Conservation (phyloP, 2,113 vertebrate genomes). For the Circaetus gallicus region DNA sequence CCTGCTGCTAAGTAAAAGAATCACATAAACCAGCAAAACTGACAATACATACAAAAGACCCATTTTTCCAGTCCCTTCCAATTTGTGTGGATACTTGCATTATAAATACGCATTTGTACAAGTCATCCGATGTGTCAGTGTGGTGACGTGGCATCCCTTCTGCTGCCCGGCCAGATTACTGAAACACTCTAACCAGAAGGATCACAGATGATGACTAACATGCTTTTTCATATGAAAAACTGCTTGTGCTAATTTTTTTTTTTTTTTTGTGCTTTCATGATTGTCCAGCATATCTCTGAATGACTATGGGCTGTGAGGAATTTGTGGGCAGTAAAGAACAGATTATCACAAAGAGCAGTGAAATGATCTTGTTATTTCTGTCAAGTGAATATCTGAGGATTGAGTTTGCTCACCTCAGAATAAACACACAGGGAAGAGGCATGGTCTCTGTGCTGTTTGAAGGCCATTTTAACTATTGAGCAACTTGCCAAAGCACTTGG, state of each 20-base stretch:
- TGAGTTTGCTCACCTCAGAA: not conserved
- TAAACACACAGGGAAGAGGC: not conserved
- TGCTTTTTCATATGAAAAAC: not conserved
- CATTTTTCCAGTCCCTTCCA: not conserved
- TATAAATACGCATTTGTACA: not conserved
- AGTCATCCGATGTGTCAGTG: not conserved
- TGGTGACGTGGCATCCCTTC: not conserved
- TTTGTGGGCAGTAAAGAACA: conserved; percentile 1
- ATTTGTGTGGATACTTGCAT: not conserved
- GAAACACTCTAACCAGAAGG: not conserved
- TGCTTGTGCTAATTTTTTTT: not conserved
- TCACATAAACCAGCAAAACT: not conserved
- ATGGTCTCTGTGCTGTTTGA: not conserved
- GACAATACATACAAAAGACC: not conserved
- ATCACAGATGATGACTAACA: conserved; percentile 44
- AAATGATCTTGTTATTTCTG: not conserved
- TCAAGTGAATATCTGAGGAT: not conserved
- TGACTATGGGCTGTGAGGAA: conserved; percentile 28
- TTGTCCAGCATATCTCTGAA: conserved; percentile 3
- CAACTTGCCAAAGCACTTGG: not conserved
- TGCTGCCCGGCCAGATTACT: not conserved
- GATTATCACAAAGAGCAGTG: not conserved
- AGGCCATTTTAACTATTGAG: not conserved
- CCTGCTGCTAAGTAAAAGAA: not conserved
- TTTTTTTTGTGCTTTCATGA: not conserved